Conservation (phyloP, 2,888 invertebrate species). For the Synanthedon formicaeformis region DNA sequence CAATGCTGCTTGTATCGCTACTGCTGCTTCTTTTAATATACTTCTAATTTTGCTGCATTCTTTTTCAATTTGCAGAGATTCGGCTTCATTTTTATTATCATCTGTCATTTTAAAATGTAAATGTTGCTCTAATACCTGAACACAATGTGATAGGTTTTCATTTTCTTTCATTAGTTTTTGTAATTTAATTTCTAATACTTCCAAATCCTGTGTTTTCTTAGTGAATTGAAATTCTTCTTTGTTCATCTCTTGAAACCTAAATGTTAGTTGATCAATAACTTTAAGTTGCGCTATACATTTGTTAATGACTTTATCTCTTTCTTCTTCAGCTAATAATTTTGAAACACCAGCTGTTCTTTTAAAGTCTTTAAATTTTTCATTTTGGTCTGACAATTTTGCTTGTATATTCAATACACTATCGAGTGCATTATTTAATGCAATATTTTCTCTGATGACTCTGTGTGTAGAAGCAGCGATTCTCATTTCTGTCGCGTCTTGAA, state of each 20-base stretch:
- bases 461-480: conserved; percentile 91
- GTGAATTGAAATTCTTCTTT: conserved; percentile 51
- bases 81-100: conserved; percentile 52
- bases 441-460: conserved; percentile 86
- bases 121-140: conserved; percentile 68
- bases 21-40: conserved; percentile 73
- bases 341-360: conserved; percentile 67
- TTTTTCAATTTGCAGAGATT: conserved; percentile 55
- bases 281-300: conserved; percentile 74
- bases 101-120: conserved; percentile 63
- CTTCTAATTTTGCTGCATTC: conserved; percentile 68
- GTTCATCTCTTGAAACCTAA: conserved; percentile 66
- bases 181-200: conserved; percentile 46
- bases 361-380: conserved; percentile 69
- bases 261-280: conserved; percentile 73
- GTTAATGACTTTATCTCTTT: conserved; percentile 73
- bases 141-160: conserved; percentile 51
- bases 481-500: conserved; percentile 86
- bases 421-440: conserved; percentile 82
- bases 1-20: conserved; percentile 71
- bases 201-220: conserved; percentile 48
- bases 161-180: conserved; percentile 53
- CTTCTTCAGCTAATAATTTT: conserved; percentile 69
- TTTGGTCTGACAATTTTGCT: conserved; percentile 72
- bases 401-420: conserved; percentile 75